phyloP scores from a whole-genome alignment of 2,113 vertebrate genomes.

The Butastur rufipennis region DNA sequence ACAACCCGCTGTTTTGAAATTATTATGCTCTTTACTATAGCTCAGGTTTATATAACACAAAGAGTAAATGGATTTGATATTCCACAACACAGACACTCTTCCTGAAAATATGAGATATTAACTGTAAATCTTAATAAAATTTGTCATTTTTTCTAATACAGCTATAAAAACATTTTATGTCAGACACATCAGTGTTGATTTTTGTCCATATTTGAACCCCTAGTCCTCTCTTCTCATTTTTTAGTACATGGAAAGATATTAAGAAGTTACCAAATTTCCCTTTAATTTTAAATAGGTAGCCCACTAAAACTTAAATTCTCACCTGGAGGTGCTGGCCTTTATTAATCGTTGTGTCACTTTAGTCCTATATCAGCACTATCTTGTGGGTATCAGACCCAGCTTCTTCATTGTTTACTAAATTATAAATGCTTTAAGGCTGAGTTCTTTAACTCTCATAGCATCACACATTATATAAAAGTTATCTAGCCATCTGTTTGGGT shows the following conservation, averaged over 20 bases:
- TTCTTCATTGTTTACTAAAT: not conserved
- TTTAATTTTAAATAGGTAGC: not conserved
- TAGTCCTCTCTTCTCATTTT: not conserved
- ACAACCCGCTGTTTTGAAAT: not conserved
- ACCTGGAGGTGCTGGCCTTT: not conserved
- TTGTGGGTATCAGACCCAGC: not conserved
- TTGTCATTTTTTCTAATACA: not conserved
- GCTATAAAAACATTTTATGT: not conserved
- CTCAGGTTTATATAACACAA: not conserved
- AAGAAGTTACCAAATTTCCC: not conserved
- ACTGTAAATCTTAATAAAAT: not conserved
- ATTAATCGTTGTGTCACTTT: not conserved
- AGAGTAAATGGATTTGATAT: not conserved
- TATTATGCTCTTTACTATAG: not conserved
- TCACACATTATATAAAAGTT: not conserved
- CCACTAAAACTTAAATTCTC: not conserved
- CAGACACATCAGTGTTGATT: not conserved
- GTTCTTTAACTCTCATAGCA: not conserved
- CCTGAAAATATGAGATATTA: not conserved
- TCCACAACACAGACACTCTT: not conserved
- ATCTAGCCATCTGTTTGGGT: not conserved
- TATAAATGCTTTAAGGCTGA: not conserved
- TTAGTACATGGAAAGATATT: not conserved
- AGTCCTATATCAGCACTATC: not conserved
- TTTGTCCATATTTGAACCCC: not conserved